Evolutionary conservation across 2,888 invertebrate genomes (phyloP).

Genomic region (Drosophila diplacantha): DNA sequence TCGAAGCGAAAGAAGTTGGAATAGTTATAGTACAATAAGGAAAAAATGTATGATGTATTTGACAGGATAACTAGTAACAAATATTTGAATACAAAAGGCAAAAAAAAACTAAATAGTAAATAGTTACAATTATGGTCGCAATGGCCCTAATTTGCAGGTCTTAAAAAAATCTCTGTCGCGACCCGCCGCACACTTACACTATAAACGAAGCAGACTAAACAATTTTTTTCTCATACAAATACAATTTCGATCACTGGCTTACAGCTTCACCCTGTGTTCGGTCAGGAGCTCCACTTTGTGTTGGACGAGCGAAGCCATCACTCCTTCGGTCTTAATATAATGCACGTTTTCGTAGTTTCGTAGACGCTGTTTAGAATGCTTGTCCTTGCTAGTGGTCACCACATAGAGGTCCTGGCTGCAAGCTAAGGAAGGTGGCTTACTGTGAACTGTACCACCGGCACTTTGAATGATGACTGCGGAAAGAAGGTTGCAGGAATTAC

Average conservation of each 20-base stretch:
- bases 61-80: conserved; percentile 8
- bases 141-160: not conserved
- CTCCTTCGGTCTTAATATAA: conserved; percentile 49
- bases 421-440: conserved; percentile 20
- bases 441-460: conserved; percentile 50
- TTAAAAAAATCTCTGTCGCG: not conserved
- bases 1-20: conserved; percentile 76
- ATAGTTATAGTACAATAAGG: conserved; percentile 3
- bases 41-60: conserved; percentile 19
- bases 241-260: not conserved
- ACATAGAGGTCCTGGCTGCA: conserved; percentile 40
- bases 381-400: conserved; percentile 30
- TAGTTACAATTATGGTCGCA: not conserved
- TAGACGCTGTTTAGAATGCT: conserved; percentile 7
- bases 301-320: conserved; percentile 56
- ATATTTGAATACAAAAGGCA: not conserved
- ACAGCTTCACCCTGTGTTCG: conserved; percentile 14
- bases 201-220: not conserved
- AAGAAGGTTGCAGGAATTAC: not conserved
- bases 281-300: conserved; percentile 26
- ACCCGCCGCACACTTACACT: not conserved
- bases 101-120: conserved; percentile 5
- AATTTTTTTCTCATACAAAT: not conserved
- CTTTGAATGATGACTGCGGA: conserved; percentile 47
- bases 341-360: conserved; percentile 25